Percentiles rank a stretch among this genome's conserved stretches.
These are phyloP conservation scores for Steatocranus sp. DNA, from an alignment of 2,797 vertebrate genomes.

Conservation along the genomic window DNA sequence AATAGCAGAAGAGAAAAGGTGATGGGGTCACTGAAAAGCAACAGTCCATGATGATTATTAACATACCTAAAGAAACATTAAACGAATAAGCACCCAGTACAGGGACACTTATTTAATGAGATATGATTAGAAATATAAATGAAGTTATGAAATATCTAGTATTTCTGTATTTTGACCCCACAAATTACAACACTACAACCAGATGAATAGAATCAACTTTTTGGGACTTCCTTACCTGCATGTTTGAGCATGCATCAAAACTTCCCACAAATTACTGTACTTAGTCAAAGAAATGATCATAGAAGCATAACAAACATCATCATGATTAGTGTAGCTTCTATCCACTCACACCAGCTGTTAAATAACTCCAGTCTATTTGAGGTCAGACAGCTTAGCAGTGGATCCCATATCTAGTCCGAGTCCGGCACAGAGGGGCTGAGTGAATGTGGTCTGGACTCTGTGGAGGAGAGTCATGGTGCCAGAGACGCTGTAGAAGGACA, in stretches of 20 bases:
- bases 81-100: not conserved
- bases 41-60: too few species aligned
- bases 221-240: not conserved
- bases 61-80: not conserved
- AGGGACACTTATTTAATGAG: not conserved
- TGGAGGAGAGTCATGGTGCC: not conserved
- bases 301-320: not conserved
- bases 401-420: not conserved
- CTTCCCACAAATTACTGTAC: not conserved
- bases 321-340: not conserved
- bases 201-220: not conserved
- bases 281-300: not conserved
- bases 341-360: not conserved
- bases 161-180: not conserved
- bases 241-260: not conserved
- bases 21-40: too few species aligned
- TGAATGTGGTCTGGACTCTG: not conserved
- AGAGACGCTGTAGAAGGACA: not conserved
- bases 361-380: not conserved
- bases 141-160: not conserved
- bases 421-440: not conserved
- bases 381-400: not conserved
- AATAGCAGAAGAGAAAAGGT: too few species aligned
- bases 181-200: not conserved
- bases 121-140: not conserved